Base-by-base conservation (phyloP, 2,888 invertebrate genomes). In the Linyphia triangularis region DNA sequence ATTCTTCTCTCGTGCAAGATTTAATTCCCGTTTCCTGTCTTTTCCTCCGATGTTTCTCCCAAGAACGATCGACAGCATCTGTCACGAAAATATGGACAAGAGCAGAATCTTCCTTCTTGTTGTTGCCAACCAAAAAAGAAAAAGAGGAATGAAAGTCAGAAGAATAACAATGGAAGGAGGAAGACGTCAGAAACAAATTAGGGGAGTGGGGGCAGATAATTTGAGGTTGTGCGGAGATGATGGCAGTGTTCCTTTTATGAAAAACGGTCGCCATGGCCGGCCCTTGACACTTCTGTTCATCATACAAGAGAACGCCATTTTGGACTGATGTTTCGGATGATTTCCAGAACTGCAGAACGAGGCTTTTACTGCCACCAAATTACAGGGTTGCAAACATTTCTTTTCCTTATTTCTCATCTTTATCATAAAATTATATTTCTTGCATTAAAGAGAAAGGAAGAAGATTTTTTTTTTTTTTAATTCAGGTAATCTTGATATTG, bases 261-360 rank as follows among this genome's bases (percentile, higher is more conserved):
- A 77, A 85, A 69, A 85, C 84, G 67, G 26, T 30, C 28, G 26
- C 57, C 26, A 22, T 26, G 57, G 28, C 19, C 69, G 75, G 67
- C n/a, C 75, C 51, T 67, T 85, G 84, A 85, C 84, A 77, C 61
- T 13, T 22, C 65, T 37, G 59, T 77, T 69, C 33, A 85, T 85
- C 84, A 83, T 63, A 43, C 26, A 13, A 16, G 6, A 28, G 61
- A 59, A 26, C 33, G 51, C 61, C 72, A 69, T 81, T 67, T 72
- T 67, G 22, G 70, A 16, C 40, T 26, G 37, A 37, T 67, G 67
- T 59, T 24, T 26, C 57, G 51, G 81, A 81, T n/a, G 72, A 28
- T 72, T 72, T 40, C 82, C 82, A 82, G 82, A 30, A 30, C 65
- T 13, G 40, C 24, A 13, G 59, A 10, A 51, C 28, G 19, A 51